Percentiles rank a stretch among this genome's conserved stretches.
Evolutionary conservation across 2,888 invertebrate species (phyloP).

Genomic region (Operophtera brumata): DNA sequence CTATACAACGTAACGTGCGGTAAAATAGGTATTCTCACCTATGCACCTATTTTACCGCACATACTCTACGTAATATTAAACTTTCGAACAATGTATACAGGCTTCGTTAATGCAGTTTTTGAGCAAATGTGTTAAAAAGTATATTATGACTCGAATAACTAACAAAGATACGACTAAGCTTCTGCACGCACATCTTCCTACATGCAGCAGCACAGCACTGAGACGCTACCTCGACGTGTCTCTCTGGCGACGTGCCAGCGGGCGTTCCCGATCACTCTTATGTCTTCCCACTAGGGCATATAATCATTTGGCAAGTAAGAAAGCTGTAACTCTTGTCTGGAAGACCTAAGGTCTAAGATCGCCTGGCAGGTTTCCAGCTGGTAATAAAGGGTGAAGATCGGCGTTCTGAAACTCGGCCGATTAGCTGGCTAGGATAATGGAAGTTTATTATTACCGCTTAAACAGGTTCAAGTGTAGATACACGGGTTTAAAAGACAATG

Average conservation of each 20-base stretch:
- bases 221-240: constrained; percentile 14
- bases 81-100: no score
- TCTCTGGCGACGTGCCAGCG: constrained; percentile 17
- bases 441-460: constrained; percentile 20
- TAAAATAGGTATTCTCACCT: no score
- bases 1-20: no score
- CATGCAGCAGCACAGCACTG: constrained; percentile 6
- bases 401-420: constrained; percentile 24
- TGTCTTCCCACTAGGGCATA: constrained; percentile 1
- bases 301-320: neutral
- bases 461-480: constrained; percentile 25
- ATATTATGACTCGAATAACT: neutral
- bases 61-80: no score
- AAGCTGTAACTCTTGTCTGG: constrained; percentile 6
- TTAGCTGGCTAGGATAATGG: constrained; percentile 27
- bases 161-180: no score
- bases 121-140: no score
- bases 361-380: constrained; percentile 16
- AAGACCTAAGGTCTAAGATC: constrained; percentile 18
- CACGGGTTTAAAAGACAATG: neutral
- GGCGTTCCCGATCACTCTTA: neutral
- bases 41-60: no score
- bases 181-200: constrained; percentile 2
- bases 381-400: constrained; percentile 16
- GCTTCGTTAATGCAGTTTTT: no score